phyloP scores from a whole-genome alignment of 1,140 invertebrate species.

The Drosophila quadrilineata region DNA sequence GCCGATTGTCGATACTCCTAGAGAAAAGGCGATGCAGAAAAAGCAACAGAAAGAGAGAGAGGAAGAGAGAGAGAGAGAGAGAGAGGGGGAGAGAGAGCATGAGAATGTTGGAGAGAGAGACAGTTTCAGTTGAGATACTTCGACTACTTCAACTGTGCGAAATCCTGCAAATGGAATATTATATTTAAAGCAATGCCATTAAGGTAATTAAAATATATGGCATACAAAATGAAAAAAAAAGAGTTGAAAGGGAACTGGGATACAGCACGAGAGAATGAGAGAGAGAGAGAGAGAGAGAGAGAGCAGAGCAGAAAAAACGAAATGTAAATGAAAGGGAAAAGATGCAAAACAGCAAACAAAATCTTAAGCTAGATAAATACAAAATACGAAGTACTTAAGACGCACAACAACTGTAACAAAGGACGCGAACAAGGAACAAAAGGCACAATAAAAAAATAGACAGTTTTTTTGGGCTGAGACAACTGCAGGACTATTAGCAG shows the following conservation, averaged over 20 bases:
- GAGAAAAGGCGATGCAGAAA: no score
- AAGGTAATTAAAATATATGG: neutral
- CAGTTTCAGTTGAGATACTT: no score
- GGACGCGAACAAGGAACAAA: conserved; percentile 6
- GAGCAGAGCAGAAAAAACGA: neutral
- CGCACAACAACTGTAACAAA: neutral
- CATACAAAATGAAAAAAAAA: neutral
- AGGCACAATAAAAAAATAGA: neutral
- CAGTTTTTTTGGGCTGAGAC: no score
- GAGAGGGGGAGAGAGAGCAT: neutral
- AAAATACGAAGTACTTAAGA: neutral
- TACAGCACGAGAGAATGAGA: no score
- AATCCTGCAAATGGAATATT: no score
- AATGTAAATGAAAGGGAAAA: conserved; percentile 10
- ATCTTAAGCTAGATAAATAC: conserved; percentile 18
- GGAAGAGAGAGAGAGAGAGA: neutral
- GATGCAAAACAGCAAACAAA: no score
- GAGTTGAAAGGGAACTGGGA: no score
- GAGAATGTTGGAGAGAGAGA: neutral
- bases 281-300: neutral
- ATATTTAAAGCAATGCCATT: no score
- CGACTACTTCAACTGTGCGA: no score
- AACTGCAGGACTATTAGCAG: conserved; percentile 48
- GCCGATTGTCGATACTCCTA: conserved; percentile 40
- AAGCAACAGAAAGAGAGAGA: neutral